A percentile compares a stretch with the other conserved stretches of the same genome.
These are phyloP conservation scores for Cosmorhoe ocellata DNA, from an alignment of 2,888 invertebrate species.

Conservation along the genomic window DNA sequence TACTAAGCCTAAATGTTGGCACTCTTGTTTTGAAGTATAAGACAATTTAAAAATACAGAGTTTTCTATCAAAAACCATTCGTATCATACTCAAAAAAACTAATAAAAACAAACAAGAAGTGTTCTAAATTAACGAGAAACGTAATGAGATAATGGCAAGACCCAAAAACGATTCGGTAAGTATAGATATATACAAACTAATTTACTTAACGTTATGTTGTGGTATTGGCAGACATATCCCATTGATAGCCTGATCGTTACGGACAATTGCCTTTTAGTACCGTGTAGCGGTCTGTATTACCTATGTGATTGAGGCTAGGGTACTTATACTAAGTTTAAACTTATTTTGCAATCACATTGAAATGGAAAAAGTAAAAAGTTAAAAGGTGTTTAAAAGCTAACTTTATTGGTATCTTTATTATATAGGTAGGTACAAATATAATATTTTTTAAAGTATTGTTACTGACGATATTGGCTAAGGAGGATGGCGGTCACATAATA, in stretches of 20 bases:
- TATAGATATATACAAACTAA: too few relatives aligned
- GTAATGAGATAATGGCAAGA: slow-evolving; percentile 23
- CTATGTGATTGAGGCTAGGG: slow-evolving; percentile 19
- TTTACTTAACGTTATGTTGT: slow-evolving; percentile 26
- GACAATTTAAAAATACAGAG: too few relatives aligned
- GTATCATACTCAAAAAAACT: slow-evolving; percentile 1
- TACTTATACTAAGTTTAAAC: not conserved
- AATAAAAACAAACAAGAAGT: slow-evolving; percentile 5
- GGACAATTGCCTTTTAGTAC: slow-evolving; percentile 23
- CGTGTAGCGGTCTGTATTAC: slow-evolving; percentile 24
- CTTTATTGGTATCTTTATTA: too few relatives aligned
- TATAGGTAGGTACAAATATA: too few relatives aligned
- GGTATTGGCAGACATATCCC: slow-evolving; percentile 28
- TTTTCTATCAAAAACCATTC: not conserved
- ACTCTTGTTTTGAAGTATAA: too few relatives aligned
- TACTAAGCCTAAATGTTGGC: not conserved
- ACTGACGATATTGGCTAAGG: too few relatives aligned
- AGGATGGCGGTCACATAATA: too few relatives aligned
- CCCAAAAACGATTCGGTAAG: slow-evolving; percentile 11
- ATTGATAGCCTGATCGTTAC: slow-evolving; percentile 26
- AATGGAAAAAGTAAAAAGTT: too few relatives aligned
- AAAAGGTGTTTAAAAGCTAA: too few relatives aligned
- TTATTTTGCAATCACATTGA: slow-evolving; percentile 1
- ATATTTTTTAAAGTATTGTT: too few relatives aligned
- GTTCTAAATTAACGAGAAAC: slow-evolving; percentile 16